Percentiles rank a stretch among this genome's conserved stretches.
Evolutionary conservation across 2,113 vertebrate genomes (phyloP).

Genomic region (Microcebus jonahi): DNA sequence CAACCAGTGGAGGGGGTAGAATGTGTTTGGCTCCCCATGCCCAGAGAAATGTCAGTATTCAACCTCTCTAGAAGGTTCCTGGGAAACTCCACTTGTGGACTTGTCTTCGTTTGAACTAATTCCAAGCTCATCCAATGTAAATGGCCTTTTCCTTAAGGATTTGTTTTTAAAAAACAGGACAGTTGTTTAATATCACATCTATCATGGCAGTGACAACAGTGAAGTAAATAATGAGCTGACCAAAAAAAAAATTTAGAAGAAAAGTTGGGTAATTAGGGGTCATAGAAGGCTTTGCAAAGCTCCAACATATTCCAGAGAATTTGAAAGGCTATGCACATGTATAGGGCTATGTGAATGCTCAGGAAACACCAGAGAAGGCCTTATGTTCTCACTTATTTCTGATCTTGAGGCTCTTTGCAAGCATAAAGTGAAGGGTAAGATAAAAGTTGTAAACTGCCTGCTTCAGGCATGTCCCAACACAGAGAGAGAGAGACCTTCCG

Average conservation of each 20-base stretch:
- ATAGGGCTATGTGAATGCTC: neutral
- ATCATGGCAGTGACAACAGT: neutral
- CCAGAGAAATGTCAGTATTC: neutral
- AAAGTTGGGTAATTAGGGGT: neutral
- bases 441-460: neutral
- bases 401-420: neutral
- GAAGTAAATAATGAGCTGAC: neutral
- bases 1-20: neutral
- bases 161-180: neutral
- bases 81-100: neutral
- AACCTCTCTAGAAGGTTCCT: neutral
- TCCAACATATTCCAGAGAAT: neutral
- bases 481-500: neutral
- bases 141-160: neutral
- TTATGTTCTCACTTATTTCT: neutral
- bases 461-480: rapidly evolving
- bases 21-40: too few relatives aligned
- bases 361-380: neutral
- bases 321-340: neutral
- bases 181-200: neutral
- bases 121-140: neutral
- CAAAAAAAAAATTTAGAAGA: neutral
- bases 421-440: neutral
- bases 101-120: neutral
- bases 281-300: neutral